These are phyloP conservation scores for Chondrosia reniformis DNA, from an alignment of 37 sponge, comb jelly and placozoan species.

Conservation along the genomic window DNA sequence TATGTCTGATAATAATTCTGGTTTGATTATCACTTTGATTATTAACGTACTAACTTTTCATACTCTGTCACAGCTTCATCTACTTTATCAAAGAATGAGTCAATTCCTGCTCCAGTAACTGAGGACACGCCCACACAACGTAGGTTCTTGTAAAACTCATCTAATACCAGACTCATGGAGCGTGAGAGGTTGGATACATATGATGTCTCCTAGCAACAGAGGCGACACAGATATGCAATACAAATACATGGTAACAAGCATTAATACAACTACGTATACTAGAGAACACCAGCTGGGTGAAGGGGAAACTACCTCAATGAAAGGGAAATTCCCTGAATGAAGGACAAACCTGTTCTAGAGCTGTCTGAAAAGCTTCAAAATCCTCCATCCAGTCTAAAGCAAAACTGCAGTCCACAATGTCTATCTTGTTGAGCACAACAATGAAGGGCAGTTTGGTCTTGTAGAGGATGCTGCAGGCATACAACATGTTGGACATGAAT, in stretches of 20 bases:
- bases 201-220: constrained; percentile 56
- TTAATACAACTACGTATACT: neutral
- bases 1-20: too few species aligned
- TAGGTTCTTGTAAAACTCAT: constrained; percentile 91
- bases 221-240: neutral
- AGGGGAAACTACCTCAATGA: neutral
- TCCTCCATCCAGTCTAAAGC: constrained; percentile 97
- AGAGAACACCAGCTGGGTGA: neutral
- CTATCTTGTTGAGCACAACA: constrained; percentile 92
- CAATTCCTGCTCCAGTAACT: constrained; percentile 65
- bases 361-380: constrained; percentile 88
- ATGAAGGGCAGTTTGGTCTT: constrained; percentile 88
- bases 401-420: constrained; percentile 86
- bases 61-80: constrained; percentile 73
- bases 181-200: constrained; percentile 76
- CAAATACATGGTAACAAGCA: neutral
- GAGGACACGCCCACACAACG: constrained; percentile 88
- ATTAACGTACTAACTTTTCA: constrained; percentile 35
- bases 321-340: too few species aligned
- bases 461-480: constrained; percentile 97
- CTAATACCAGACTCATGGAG: constrained; percentile 97
- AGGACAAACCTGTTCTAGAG: constrained; percentile 62
- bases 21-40: too few species aligned
- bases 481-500: constrained; percentile 99
- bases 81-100: constrained; percentile 72